A percentile compares a stretch with the other conserved stretches of the same genome.
phyloP scores from a whole-genome alignment of 2,888 invertebrate genomes.

The Sepioteuthis lessoniana region DNA sequence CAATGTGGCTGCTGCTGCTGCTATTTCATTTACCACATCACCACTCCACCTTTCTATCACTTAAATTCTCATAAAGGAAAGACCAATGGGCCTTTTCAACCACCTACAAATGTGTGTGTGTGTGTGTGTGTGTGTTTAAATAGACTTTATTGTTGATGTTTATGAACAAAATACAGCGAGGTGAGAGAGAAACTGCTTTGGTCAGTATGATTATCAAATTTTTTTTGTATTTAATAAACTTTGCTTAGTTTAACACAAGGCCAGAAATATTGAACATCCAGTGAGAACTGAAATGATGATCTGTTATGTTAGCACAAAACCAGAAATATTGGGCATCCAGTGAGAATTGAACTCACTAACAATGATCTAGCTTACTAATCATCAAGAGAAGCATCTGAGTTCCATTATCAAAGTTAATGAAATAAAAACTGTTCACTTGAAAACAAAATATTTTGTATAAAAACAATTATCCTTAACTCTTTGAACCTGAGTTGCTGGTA shows the following conservation, averaged over 20 bases:
- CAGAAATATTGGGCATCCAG: no score
- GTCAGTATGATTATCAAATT: neutral
- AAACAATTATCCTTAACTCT: neutral
- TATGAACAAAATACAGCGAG: neutral
- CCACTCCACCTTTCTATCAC: neutral
- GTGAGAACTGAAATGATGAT: no score
- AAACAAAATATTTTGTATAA: neutral
- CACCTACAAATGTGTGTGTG: neutral
- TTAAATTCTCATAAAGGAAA: neutral
- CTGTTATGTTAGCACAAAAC: no score
- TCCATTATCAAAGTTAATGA: neutral
- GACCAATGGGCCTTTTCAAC: neutral
- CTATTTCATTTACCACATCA: neutral
- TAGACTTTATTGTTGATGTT: no score
- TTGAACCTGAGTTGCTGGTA: no score
- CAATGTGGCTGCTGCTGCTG: conserved; percentile 24
- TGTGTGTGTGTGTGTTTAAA: neutral
- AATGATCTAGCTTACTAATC: no score
- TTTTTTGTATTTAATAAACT: no score
- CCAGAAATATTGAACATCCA: no score
- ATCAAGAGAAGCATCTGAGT: no score
- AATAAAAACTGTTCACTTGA: neutral
- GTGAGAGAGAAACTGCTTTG: neutral
- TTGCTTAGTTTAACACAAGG: no score
- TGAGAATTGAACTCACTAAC: no score